phyloP scores from a whole-genome alignment of 2,888 invertebrate species.

The Cheilosia grossa region DNA sequence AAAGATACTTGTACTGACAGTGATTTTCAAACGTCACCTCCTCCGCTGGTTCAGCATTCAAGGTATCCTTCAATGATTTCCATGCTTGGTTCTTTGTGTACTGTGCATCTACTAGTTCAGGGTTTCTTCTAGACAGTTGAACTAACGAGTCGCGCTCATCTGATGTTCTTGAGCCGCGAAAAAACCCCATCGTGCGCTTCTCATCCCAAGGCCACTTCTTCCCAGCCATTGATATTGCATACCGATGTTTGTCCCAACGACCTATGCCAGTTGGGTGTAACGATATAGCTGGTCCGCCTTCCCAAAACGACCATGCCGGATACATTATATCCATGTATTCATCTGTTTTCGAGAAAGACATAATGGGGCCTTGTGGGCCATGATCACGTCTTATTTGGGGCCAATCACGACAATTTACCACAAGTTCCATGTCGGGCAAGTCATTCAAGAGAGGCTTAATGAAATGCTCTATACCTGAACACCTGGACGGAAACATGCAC shows the following conservation, averaged over 20 bases:
- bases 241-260: slow-evolving; percentile 94
- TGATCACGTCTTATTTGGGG: slow-evolving; percentile 88
- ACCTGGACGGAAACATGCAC: slow-evolving; percentile 97
- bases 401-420: slow-evolving; percentile 96
- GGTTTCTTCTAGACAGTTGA: slow-evolving; percentile 89
- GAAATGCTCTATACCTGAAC: slow-evolving; percentile 95
- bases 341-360: slow-evolving; percentile 95
- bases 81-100: slow-evolving; percentile 99
- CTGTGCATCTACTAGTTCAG: slow-evolving; percentile 93
- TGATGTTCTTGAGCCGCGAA: slow-evolving; percentile 97
- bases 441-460: slow-evolving; percentile 87
- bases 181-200: slow-evolving; percentile 90
- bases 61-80: slow-evolving; percentile 97
- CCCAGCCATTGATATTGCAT: slow-evolving; percentile 87
- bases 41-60: slow-evolving; percentile 91
- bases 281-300: slow-evolving; percentile 97
- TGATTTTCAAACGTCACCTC: slow-evolving; percentile 96
- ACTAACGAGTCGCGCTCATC: slow-evolving; percentile 94
- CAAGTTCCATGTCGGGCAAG: slow-evolving; percentile 92
- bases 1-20: slow-evolving; percentile 96
- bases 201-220: slow-evolving; percentile 89
- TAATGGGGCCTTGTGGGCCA: slow-evolving; percentile 89
- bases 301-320: slow-evolving; percentile 99
- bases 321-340: slow-evolving; percentile 96
- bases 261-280: slow-evolving; percentile 97